Conservation (phyloP, 2,797 vertebrate genomes). For the Morus bassanus region DNA sequence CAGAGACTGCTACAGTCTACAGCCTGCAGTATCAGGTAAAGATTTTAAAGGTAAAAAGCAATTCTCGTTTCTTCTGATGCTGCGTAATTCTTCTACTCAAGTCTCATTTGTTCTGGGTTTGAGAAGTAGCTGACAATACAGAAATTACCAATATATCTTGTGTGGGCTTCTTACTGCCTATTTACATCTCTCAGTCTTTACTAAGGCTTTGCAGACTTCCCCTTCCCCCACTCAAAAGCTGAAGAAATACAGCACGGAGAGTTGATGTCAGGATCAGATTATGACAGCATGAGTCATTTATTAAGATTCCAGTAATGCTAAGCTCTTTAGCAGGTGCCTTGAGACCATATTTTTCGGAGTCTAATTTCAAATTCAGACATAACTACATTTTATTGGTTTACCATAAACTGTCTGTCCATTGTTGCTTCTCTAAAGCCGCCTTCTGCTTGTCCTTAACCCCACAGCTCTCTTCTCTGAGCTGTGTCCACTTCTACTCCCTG, state of each 20-base stretch:
- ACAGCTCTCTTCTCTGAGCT: background rate
- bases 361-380: constrained; percentile 63
- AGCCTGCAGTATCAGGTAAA: background rate
- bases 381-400: constrained; percentile 59
- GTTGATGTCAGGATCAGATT: constrained; percentile 48
- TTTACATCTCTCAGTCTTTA: background rate
- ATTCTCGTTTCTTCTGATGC: background rate
- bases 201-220: background rate
- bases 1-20: background rate
- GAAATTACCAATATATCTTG: background rate
- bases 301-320: constrained; percentile 51
- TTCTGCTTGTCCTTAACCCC: background rate
- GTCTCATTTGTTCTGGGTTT: background rate
- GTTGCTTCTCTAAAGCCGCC: background rate
- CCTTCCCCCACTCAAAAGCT: constrained; percentile 19
- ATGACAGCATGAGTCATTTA: constrained; percentile 60
- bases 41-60: background rate
- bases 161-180: background rate
- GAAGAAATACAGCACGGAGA: constrained; percentile 12
- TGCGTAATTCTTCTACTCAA: background rate
- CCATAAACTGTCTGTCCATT: constrained; percentile 44
- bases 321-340: constrained; percentile 58
- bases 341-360: background rate
- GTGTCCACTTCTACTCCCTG: background rate
- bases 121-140: background rate